Conservation (phyloP, 2,888 invertebrate species). For the Caenorhabditis parvicauda region DNA sequence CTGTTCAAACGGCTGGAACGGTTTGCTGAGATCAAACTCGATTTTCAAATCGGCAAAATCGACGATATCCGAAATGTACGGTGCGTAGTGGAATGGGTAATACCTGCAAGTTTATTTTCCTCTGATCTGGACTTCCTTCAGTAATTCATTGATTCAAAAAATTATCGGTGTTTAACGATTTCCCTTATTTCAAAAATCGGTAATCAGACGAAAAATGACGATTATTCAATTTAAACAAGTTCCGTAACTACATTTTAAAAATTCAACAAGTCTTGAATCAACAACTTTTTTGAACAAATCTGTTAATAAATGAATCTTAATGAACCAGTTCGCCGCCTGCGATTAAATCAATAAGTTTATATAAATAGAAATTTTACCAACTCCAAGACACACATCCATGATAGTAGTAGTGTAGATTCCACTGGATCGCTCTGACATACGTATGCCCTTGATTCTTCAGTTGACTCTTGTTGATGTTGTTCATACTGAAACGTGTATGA, state of each 20-base stretch:
- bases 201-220: neutral
- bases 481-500: constrained; percentile 79
- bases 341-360: no score
- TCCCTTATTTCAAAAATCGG: neutral
- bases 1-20: constrained; percentile 90
- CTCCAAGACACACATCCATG: constrained; percentile 95
- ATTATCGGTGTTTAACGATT: neutral
- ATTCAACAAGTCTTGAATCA: no score
- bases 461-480: constrained; percentile 78
- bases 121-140: no score
- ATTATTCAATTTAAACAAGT: no score
- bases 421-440: constrained; percentile 89
- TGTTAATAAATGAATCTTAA: no score
- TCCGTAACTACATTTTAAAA: no score
- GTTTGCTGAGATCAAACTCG: constrained; percentile 80
- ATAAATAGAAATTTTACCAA: constrained; percentile 74
- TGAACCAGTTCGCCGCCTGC: no score
- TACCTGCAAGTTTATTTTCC: constrained; percentile 64
- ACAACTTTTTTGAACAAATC: no score
- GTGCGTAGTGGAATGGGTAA: constrained; percentile 95
- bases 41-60: constrained; percentile 76
- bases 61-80: constrained; percentile 87
- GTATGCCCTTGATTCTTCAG: constrained; percentile 79
- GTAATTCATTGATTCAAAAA: neutral
- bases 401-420: constrained; percentile 94